Evolutionary conservation across 2,888 invertebrate species (phyloP), one percentile per base, ranked within the genome.

Genomic region (Drosophila parthenogenetica): DNA sequence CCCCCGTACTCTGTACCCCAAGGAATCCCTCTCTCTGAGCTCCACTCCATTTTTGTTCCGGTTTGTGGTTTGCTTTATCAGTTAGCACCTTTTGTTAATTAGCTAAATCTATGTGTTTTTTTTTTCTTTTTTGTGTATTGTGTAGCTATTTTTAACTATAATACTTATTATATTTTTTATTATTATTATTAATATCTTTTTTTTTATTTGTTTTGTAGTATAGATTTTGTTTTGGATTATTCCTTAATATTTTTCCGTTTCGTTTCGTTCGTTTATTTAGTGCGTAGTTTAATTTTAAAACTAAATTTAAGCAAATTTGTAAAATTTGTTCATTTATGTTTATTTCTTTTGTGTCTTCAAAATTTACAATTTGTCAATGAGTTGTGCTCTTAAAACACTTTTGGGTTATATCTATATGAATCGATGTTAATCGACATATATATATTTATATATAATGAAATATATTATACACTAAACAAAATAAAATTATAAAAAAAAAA

Each of bases 331-430:
- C 60, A 55, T 46, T 69, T 64, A 60, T 19, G 8, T 32, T 29
- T 58, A n/a, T 58, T 45, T 53, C 40, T 40, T 45, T 25, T 10
- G 14, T 39, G 19, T 39, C 22, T n/a, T 50, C n/a, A 54, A n/a
- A 32, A n/a, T n/a, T 43, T 17, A 54, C 13, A 35, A 13, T 59
- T 39, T 59, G 40, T 63, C 51, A 55, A 75, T 72, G 81, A 83
- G 81, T 81, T 81, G 81, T 84, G 69, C 83, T 81, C 81, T 76
- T 66, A 83, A 81, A 81, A 78, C 73, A 81, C 81, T 71, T 80
- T 75, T 75, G 69, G 69, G 64, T 75, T 71, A 74, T 49, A 40
- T 49, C 46, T 49, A 63, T 32, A 51, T 25, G 59, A 22, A 46
- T 46, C n/a, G 13, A 46, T 46, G n/a, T 4, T 11, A n/a, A 37